Evolutionary conservation across 2,113 vertebrate genomes (phyloP).

Genomic region (Uria lomvia): DNA sequence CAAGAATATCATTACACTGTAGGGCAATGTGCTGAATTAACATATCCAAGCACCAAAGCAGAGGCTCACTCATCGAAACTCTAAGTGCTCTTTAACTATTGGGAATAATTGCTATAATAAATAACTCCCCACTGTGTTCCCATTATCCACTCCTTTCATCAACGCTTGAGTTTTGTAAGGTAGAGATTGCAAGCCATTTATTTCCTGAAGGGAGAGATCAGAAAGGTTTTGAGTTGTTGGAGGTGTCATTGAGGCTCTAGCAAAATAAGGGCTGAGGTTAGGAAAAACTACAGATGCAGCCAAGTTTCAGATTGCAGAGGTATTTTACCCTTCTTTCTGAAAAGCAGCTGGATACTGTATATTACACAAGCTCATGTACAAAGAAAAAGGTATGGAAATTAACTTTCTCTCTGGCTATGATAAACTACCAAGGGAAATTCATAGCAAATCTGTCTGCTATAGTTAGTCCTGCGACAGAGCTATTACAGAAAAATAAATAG

Average conservation of each 20-base stretch:
- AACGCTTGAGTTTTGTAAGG: background rate
- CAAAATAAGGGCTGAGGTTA: conserved; percentile 11
- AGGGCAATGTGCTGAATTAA: background rate
- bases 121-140: background rate
- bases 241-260: background rate
- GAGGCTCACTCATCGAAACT: background rate
- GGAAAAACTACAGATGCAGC: background rate
- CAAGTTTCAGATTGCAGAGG: background rate
- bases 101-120: conserved; percentile 5
- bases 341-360: conserved; percentile 3
- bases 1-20: background rate
- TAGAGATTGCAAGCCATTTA: background rate
- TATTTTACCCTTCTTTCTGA: conserved; percentile 6
- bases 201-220: background rate
- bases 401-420: conserved; percentile 48
- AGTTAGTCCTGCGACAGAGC: conserved; percentile 30
- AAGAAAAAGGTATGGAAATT: conserved; percentile 55
- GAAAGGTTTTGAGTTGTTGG: conserved; percentile 17
- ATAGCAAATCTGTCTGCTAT: conserved; percentile 18
- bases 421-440: conserved; percentile 58
- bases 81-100: background rate
- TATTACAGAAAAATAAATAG: conserved; percentile 65
- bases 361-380: background rate
- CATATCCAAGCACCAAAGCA: background rate
- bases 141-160: background rate